Evolutionary conservation across 2,797 vertebrate species (phyloP), one percentile per base, ranked within the genome.

Genomic region (Enteromius anoplus): DNA sequence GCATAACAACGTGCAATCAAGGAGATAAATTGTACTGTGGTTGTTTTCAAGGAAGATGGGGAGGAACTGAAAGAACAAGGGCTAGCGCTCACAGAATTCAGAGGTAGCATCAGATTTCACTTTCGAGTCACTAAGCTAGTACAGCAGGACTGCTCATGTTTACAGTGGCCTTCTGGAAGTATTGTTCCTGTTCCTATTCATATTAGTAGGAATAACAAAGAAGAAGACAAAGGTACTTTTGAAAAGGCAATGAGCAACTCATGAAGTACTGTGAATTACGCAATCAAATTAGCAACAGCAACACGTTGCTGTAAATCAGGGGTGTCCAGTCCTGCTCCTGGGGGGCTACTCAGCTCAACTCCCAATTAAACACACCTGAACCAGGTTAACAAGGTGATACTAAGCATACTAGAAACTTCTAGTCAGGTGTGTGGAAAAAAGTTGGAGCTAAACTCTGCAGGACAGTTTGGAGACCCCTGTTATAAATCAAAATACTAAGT

Each of bases 11-110:
- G 65, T 64, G 45, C 23, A 58, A 75, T 58, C 72, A 69, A 60
- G 6, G 26, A 82, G 49, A 82, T 53, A 40, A 23, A 69, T 76
- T 82, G 72, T 53, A 42, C 64, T 58, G 45, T 69, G 49, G 4
- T 45, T 76, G 64, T 58, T 76, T 10, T 34, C 11, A 7, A 42
- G 34, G 19, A 53, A 58, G 60, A 71, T 40, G 55, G 64, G 42
- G 69, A 34, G 55, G 21, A 82, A 66, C 71, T 42, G 32, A 53
- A 72, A 66, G 80, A 82, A 69, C 34, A 82, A 73, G 19, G 23
- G 49, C 70, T 65, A 42, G 29, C 37, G 23, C 29, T 82, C 42
- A 65, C 14, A 21, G 14, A 82, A 55, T 32, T 53, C 58, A 51
- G 42, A 84, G 42, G 65, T 69, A 47, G 64, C 64, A 70, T 78